Conservation (phyloP, 2,888 invertebrate species). For the Xiphydria camelus region DNA sequence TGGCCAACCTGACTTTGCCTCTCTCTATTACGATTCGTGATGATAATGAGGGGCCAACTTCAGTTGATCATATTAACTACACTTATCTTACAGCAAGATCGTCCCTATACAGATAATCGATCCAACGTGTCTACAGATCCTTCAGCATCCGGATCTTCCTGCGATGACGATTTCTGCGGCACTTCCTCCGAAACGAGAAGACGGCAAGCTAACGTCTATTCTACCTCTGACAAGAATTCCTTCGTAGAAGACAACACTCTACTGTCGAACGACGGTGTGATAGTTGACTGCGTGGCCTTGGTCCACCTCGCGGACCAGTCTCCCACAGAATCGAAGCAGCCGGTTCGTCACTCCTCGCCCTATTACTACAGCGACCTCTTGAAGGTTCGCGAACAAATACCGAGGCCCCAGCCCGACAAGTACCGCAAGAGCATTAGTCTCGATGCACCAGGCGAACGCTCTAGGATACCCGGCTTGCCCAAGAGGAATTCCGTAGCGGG, state of each 20-base stretch:
- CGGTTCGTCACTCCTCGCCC: constrained; percentile 73
- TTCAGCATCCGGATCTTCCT: constrained; percentile 50
- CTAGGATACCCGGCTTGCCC: constrained; percentile 62
- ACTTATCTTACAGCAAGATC: too few species aligned
- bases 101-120: too few species aligned
- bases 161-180: constrained; percentile 42
- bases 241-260: background rate
- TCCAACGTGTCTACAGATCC: too few species aligned
- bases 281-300: constrained; percentile 45
- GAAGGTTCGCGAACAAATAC: constrained; percentile 57
- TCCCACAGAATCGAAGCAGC: constrained; percentile 62
- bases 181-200: constrained; percentile 32
- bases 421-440: constrained; percentile 76
- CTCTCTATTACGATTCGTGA: too few species aligned
- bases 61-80: too few species aligned
- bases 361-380: constrained; percentile 83
- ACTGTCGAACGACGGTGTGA: constrained; percentile 26
- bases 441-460: constrained; percentile 73
- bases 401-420: constrained; percentile 38
- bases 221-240: constrained; percentile 21
- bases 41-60: too few species aligned
- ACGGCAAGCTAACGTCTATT: constrained; percentile 34
- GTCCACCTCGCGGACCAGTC: constrained; percentile 56
- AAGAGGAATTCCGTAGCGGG: constrained; percentile 73
- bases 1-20: too few species aligned